These are phyloP conservation scores for Merluccius polli DNA, from an alignment of 2,797 vertebrate species.

Conservation along the genomic window DNA sequence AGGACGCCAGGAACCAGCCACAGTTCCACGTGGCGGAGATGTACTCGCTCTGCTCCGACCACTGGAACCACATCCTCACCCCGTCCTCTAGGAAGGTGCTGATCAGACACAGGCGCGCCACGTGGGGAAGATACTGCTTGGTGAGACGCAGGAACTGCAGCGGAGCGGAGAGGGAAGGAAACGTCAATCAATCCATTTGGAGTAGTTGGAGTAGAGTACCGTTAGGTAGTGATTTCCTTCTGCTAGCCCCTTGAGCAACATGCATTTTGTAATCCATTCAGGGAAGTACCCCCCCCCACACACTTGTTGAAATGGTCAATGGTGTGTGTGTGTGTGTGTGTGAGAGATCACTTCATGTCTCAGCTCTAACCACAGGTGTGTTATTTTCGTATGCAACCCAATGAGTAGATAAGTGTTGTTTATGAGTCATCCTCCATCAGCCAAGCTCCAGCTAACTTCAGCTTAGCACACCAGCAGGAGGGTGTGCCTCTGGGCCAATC, in stretches of 20 bases:
- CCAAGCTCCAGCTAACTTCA: neutral
- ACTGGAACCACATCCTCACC: conserved; percentile 99
- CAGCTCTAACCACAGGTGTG: neutral
- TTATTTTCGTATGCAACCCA: neutral
- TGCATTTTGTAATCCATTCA: no score
- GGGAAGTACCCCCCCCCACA: no score
- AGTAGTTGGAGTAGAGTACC: neutral
- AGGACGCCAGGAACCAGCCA: conserved; percentile 89
- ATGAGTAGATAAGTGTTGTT: neutral
- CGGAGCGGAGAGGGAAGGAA: neutral
- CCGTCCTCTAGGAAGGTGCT: conserved; percentile 98
- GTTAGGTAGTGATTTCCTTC: neutral
- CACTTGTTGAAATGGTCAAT: no score
- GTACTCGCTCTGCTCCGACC: conserved; percentile 96
- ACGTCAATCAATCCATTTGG: neutral
- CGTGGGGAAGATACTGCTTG: conserved; percentile 94
- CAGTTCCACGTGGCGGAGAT: conserved; percentile 93
- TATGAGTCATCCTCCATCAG: neutral
- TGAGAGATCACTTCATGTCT: neutral
- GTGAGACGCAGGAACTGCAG: conserved; percentile 92
- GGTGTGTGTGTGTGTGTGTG: neutral
- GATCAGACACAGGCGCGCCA: conserved; percentile 93
- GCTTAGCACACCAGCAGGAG: neutral
- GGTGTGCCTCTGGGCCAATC: neutral
- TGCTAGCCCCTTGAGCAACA: no score